Evolutionary conservation across 2,113 vertebrate species (phyloP).

Genomic region (Ceyx margarethae): DNA sequence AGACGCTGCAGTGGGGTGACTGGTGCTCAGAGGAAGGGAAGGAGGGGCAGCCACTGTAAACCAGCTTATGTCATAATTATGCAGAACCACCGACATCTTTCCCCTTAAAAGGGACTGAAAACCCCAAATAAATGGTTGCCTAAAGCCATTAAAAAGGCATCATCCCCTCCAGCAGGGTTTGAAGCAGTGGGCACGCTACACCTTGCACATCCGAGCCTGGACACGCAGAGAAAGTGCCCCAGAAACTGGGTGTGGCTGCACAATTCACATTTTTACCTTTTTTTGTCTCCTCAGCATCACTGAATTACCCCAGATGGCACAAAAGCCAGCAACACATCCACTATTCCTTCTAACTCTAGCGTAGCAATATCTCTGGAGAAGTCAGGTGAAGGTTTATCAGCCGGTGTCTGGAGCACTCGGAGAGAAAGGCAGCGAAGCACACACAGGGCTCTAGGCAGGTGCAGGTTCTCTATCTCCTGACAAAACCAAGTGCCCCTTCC

Average conservation of each 20-base stretch:
- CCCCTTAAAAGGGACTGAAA: not conserved
- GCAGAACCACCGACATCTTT: not conserved
- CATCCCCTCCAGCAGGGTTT: not conserved
- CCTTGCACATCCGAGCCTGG: not conserved
- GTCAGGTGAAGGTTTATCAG: not conserved
- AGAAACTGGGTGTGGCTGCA: slow-evolving; percentile 41
- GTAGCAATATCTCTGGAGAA: not conserved
- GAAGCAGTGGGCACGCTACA: not conserved
- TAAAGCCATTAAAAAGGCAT: not conserved
- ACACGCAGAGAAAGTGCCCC: not conserved
- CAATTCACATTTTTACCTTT: not conserved
- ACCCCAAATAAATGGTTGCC: not conserved
- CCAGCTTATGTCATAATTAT: not conserved
- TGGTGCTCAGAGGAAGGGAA: not conserved
- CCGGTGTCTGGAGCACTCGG: fast-evolving
- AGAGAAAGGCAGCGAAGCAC: not conserved
- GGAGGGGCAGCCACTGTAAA: not conserved
- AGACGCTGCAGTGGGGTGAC: not conserved
- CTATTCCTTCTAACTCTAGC: fast-evolving
- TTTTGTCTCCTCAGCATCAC: not conserved
- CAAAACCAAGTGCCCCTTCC: not conserved
- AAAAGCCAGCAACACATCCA: fast-evolving
- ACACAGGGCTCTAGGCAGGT: not conserved
- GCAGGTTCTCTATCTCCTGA: not conserved
- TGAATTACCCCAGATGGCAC: fast-evolving